Evolutionary conservation across 2,888 invertebrate genomes (phyloP).

Genomic region (Aplocera efformata): DNA sequence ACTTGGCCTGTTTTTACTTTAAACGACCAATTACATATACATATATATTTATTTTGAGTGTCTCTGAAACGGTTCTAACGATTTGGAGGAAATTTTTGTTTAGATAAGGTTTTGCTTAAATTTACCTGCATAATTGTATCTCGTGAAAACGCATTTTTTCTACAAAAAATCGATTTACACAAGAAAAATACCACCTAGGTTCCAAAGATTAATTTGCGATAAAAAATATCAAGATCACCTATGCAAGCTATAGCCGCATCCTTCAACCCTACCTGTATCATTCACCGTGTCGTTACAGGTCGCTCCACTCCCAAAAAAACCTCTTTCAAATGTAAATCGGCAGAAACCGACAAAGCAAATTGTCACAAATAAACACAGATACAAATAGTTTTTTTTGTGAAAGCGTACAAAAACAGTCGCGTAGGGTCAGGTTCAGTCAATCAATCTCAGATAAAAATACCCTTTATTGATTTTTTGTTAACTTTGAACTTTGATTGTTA

Average conservation of each 20-base stretch:
- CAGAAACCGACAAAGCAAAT: conserved; percentile 79
- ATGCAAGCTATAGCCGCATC: conserved; percentile 37
- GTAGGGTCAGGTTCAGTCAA: conserved; percentile 75
- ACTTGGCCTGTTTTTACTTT: too few species aligned
- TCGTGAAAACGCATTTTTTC: too few species aligned
- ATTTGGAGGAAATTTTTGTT: too few species aligned
- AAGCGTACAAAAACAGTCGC: conserved; percentile 69
- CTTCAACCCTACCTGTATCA: conserved; percentile 67
- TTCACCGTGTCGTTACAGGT: conserved; percentile 76
- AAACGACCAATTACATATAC: too few species aligned
- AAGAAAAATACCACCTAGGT: too few species aligned
- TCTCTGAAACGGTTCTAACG: too few species aligned
- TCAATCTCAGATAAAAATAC: conserved; percentile 76
- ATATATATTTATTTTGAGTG: too few species aligned
- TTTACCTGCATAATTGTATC: too few species aligned
- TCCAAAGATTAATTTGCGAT: too few species aligned
- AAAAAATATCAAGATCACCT: conserved; percentile 52
- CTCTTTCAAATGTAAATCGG: conserved; percentile 78
- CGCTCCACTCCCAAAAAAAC: conserved; percentile 59
- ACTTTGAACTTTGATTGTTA: conserved; percentile 64
- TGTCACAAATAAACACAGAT: conserved; percentile 80
- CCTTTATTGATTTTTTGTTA: conserved; percentile 69
- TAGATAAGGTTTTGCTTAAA: too few species aligned
- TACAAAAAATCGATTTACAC: too few species aligned
- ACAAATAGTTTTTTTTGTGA: conserved; percentile 69